Evolutionary conservation across 2,888 invertebrate species (phyloP).

Genomic region (Hylaea fasciaria): DNA sequence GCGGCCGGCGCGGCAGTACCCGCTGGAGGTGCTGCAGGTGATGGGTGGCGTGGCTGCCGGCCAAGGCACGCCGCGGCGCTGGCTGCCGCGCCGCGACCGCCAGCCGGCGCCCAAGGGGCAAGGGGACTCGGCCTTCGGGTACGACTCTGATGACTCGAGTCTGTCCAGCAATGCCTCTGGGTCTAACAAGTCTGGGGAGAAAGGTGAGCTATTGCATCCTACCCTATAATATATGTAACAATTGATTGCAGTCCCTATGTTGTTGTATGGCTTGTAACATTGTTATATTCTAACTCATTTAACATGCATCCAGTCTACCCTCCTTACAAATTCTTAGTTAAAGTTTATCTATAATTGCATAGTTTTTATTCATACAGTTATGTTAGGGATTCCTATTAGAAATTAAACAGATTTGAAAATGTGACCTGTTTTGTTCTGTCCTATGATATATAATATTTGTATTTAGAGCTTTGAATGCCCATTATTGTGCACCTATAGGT

Average conservation of each 20-base stretch:
- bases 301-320: neutral
- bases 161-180: conserved; percentile 81
- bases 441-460: too few relatives aligned
- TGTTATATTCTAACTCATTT: too few relatives aligned
- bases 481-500: too few relatives aligned
- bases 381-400: too few relatives aligned
- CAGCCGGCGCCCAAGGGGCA: conserved; percentile 57
- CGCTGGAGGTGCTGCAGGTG: conserved; percentile 65
- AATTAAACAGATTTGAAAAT: too few relatives aligned
- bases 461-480: too few relatives aligned
- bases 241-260: too few relatives aligned
- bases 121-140: conserved; percentile 69
- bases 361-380: too few relatives aligned
- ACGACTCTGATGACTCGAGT: conserved; percentile 81
- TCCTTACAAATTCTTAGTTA: conserved; percentile 2
- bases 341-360: too few relatives aligned
- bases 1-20: conserved; percentile 65
- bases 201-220: conserved; percentile 58
- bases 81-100: conserved; percentile 65
- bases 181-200: conserved; percentile 72
- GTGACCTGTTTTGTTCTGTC: too few relatives aligned
- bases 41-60: conserved; percentile 51
- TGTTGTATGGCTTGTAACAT: too few relatives aligned
- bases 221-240: neutral
- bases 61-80: conserved; percentile 58